phyloP scores from a whole-genome alignment of 30 jellyfish, hydroid and myxozoan species.

The Hydra vulgaris region DNA sequence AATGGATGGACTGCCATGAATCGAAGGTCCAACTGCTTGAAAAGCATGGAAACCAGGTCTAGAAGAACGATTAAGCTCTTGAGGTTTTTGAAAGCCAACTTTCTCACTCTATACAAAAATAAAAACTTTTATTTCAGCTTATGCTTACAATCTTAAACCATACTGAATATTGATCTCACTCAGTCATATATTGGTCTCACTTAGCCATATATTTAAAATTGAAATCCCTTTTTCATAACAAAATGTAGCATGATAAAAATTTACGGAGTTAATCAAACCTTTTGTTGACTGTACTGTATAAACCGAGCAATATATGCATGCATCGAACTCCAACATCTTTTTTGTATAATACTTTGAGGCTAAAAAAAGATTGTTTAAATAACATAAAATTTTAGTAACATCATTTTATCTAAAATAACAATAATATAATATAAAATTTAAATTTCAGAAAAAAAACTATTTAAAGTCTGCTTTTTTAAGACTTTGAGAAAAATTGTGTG shows the following conservation, averaged over 20 bases:
- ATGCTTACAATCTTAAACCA: no score
- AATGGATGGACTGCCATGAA: neutral
- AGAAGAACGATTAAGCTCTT: neutral
- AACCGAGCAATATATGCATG: neutral
- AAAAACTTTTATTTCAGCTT: no score
- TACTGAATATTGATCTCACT: no score
- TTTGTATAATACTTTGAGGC: neutral
- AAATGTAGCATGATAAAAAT: neutral
- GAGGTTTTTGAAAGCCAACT: neutral
- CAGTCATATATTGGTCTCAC: no score
- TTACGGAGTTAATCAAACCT: neutral
- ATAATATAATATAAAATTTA: no score
- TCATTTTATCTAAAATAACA: no score
- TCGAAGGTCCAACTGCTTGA: slow-evolving; percentile 12
- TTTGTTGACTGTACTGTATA: neutral
- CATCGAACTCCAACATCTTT: neutral
- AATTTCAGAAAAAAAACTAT: no score
- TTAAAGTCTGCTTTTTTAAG: no score
- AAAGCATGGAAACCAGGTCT: slow-evolving; percentile 23
- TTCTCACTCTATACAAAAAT: neutral
- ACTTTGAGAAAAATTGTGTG: no score
- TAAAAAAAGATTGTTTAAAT: no score
- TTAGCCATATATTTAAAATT: neutral
- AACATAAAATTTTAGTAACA: neutral
- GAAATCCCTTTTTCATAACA: neutral